These are phyloP conservation scores for Tenthredo mesomela DNA, from an alignment of 2,888 invertebrate species.

Conservation along the genomic window DNA sequence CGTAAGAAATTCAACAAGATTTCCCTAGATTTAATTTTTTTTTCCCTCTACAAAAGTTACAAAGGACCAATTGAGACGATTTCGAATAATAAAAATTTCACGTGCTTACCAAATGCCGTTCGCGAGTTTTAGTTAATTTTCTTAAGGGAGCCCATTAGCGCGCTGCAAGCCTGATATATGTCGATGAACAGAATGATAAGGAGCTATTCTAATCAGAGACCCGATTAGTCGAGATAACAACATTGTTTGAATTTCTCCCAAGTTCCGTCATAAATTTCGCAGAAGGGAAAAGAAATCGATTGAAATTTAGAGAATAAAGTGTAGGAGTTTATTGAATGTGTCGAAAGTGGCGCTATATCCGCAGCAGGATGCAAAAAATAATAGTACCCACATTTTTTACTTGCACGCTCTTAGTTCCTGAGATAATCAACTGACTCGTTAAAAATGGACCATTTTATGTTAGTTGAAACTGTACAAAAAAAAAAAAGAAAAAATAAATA, in stretches of 20 bases:
- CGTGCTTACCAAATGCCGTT: background rate
- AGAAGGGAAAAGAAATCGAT: too few relatives aligned
- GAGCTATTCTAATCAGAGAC: background rate
- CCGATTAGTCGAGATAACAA: background rate
- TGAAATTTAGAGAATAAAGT: too few relatives aligned
- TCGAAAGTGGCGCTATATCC: too few relatives aligned
- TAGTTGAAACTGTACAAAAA: too few relatives aligned
- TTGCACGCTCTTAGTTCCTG: background rate
- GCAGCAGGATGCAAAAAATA: too few relatives aligned
- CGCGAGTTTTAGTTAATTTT: background rate
- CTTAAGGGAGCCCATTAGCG: background rate
- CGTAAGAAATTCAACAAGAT: background rate
- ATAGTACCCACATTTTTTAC: background rate
- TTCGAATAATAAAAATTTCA: background rate
- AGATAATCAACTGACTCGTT: background rate
- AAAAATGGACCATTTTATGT: background rate
- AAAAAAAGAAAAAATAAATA: background rate
- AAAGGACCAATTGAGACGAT: background rate
- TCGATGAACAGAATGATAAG: background rate
- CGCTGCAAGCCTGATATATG: background rate
- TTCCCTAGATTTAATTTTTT: too few relatives aligned
- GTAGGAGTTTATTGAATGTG: background rate
- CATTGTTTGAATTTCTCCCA: background rate
- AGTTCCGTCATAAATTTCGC: too few relatives aligned
- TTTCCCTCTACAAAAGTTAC: background rate